Percentiles rank a stretch among this genome's conserved stretches.
Evolutionary conservation across 2,113 vertebrate species (phyloP).

Genomic region (Macrotis lagotis): DNA sequence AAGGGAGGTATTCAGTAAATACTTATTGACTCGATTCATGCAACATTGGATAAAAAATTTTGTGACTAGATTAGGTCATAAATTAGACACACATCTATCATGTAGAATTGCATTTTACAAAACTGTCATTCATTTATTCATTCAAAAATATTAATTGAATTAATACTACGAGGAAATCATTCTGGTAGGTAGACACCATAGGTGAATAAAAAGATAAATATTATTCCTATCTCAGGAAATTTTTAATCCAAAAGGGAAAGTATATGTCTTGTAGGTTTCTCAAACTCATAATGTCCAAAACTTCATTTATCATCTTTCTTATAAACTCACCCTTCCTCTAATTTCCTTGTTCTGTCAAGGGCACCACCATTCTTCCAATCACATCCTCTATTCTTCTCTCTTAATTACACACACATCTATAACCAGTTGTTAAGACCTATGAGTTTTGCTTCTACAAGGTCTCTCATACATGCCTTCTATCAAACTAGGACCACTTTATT

Average conservation of each 20-base stretch:
- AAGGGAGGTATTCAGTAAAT: neutral
- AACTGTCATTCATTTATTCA: neutral
- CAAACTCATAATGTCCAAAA: neutral
- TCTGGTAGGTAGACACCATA: neutral
- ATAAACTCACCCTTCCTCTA: neutral
- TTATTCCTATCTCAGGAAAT: neutral
- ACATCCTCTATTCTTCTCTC: neutral
- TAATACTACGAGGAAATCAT: neutral
- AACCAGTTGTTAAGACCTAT: neutral
- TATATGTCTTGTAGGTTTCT: neutral
- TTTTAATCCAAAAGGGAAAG: no score
- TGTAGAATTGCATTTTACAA: slow-evolving; percentile 8
- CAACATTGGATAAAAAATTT: neutral
- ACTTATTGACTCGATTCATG: neutral
- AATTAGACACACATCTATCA: neutral
- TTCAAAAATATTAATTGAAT: neutral
- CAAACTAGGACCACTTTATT: neutral
- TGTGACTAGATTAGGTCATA: neutral
- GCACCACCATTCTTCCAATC: neutral
- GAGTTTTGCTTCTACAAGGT: neutral
- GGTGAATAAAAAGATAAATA: slow-evolving; percentile 17
- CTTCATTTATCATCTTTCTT: neutral
- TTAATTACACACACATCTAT: neutral
- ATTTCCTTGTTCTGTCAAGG: neutral
- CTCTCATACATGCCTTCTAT: neutral